Percentiles rank a stretch among this genome's conserved stretches.
These are phyloP conservation scores for Bradypus variegatus DNA, from an alignment of 2,797 vertebrate species.

Conservation along the genomic window DNA sequence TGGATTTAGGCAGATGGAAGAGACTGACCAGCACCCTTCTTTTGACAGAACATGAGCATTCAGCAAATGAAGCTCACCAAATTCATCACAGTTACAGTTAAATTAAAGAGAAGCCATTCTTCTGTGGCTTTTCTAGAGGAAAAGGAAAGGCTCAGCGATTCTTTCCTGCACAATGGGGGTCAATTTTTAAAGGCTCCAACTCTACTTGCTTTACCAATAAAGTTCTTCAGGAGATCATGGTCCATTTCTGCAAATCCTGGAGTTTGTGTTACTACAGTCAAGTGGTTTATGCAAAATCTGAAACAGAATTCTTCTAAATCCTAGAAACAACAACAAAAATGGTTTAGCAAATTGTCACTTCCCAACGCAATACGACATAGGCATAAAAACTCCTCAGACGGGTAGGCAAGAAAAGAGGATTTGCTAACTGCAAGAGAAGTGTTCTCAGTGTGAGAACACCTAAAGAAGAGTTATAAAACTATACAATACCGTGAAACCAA, in stretches of 20 bases:
- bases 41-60: not conserved
- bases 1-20: not conserved
- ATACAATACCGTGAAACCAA: not conserved
- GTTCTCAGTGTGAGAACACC: not conserved
- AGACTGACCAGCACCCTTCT: not conserved
- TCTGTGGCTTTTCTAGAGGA: conserved; percentile 36
- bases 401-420: not conserved
- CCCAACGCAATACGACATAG: not conserved
- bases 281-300: conserved; percentile 98
- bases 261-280: conserved; percentile 96
- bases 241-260: conserved; percentile 97
- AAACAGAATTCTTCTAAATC: conserved; percentile 99
- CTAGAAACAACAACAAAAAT: conserved; percentile 76
- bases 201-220: conserved; percentile 97
- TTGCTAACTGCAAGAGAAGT: not conserved
- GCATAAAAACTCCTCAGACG: conserved; percentile 8
- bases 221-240: conserved; percentile 96
- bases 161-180: conserved; percentile 56
- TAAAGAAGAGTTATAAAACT: not conserved
- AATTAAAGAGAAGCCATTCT: not conserved
- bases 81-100: not conserved
- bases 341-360: conserved; percentile 6
- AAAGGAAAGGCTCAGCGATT: conserved; percentile 3
- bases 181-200: conserved; percentile 96
- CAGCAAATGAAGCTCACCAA: not conserved